These are phyloP conservation scores for Dolichallabes microphthalmus DNA, from an alignment of 2,113 vertebrate genomes.

Conservation along the genomic window DNA sequence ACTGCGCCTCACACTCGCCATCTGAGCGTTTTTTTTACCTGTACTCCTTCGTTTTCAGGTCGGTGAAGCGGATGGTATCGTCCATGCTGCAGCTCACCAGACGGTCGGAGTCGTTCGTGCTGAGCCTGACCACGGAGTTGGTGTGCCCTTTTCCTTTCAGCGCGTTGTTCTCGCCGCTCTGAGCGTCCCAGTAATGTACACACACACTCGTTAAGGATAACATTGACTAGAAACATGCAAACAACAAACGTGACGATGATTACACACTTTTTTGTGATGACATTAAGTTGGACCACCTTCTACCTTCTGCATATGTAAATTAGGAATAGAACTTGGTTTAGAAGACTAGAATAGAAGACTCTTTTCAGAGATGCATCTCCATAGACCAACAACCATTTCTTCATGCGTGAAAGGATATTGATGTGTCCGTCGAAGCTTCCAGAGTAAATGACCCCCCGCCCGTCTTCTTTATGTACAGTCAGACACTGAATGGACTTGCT, in stretches of 20 bases:
- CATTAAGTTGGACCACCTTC: no score
- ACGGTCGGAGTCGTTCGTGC: slow-evolving; percentile 71
- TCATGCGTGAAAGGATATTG: slow-evolving; percentile 89
- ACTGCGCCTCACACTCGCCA: background rate
- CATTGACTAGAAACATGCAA: background rate
- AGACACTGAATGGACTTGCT: slow-evolving; percentile 94
- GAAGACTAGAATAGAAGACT: no score
- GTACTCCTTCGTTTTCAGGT: slow-evolving; percentile 80
- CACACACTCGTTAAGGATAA: background rate
- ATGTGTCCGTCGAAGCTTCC: slow-evolving; percentile 95
- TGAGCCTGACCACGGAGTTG: slow-evolving; percentile 88
- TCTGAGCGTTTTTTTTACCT: slow-evolving; percentile 71
- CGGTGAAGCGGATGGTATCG: slow-evolving; percentile 88
- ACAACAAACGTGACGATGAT: background rate
- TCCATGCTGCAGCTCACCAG: slow-evolving; percentile 96
- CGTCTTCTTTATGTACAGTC: slow-evolving; percentile 82
- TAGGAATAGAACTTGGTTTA: no score
- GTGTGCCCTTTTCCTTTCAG: slow-evolving; percentile 91
- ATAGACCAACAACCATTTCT: background rate
- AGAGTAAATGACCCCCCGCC: slow-evolving; percentile 84
- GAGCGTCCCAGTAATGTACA: slow-evolving; percentile 92
- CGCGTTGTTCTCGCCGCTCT: slow-evolving; percentile 84
- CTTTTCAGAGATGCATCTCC: background rate
- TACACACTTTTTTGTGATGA: background rate
- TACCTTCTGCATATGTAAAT: no score